phyloP scores from a whole-genome alignment of 1,140 invertebrate genomes.

The Drosophila sp. region DNA sequence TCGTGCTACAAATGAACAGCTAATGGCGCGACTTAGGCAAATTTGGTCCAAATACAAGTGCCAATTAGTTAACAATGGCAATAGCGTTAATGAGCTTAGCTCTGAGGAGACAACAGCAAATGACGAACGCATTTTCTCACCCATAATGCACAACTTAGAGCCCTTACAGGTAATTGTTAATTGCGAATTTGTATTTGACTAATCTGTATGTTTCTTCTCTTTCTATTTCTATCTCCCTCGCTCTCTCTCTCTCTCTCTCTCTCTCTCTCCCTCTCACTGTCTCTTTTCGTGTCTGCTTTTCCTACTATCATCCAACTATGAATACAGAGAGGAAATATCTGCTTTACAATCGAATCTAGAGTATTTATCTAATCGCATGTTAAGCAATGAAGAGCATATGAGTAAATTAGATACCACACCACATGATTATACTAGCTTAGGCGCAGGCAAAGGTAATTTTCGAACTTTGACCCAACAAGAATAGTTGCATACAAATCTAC shows the following conservation, averaged over 20 bases:
- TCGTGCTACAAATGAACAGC: constrained; percentile 86
- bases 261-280: constrained; percentile 41
- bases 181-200: constrained; percentile 39
- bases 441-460: constrained; percentile 79
- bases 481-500: constrained; percentile 16
- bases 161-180: constrained; percentile 53
- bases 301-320: not conserved
- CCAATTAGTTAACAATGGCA: constrained; percentile 38
- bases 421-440: constrained; percentile 78
- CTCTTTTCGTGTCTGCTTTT: constrained; percentile 49
- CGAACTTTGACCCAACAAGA: not conserved
- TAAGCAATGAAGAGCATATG: constrained; percentile 79
- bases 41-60: constrained; percentile 86
- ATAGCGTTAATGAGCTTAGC: constrained; percentile 43
- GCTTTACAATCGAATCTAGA: constrained; percentile 86
- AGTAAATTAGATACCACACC: constrained; percentile 78
- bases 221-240: not conserved
- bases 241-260: constrained; percentile 45
- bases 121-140: constrained; percentile 56
- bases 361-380: constrained; percentile 85
- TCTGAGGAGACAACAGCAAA: constrained; percentile 38
- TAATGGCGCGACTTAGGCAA: constrained; percentile 86
- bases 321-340: constrained; percentile 86
- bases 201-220: constrained; percentile 37
- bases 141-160: constrained; percentile 47